phyloP scores from a whole-genome alignment of 1,140 invertebrate species.

The Metaphire vulgaris region DNA sequence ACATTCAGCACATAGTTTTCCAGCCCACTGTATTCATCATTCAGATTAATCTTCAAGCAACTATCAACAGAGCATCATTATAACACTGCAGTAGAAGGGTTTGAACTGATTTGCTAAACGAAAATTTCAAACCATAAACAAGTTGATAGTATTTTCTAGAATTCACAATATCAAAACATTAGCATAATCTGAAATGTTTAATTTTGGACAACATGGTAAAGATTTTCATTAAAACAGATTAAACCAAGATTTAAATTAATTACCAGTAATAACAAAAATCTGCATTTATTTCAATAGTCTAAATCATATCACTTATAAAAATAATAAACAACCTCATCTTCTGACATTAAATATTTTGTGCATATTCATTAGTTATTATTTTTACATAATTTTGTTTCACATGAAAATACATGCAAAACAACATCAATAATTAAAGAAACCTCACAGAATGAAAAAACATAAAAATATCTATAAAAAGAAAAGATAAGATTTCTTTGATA shows the following conservation, averaged over 20 bases:
- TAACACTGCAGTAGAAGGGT: too few relatives aligned
- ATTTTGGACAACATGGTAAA: neutral
- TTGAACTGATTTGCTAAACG: too few relatives aligned
- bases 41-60: neutral
- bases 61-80: neutral
- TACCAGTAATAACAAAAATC: neutral
- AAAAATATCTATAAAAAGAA: too few relatives aligned
- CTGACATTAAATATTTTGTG: too few relatives aligned
- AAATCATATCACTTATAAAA: neutral
- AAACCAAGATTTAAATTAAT: neutral
- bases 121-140: neutral
- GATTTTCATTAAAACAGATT: neutral
- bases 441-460: too few relatives aligned
- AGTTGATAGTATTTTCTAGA: neutral
- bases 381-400: too few relatives aligned
- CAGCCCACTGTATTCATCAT: neutral
- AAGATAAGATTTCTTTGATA: too few relatives aligned
- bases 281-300: neutral
- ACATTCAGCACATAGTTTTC: neutral
- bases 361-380: too few relatives aligned
- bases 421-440: too few relatives aligned
- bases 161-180: slow-evolving; percentile 1
- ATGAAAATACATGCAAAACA: too few relatives aligned
- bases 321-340: neutral
- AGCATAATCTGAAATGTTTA: neutral